Conservation (phyloP, 2,113 vertebrate genomes). For the Calyptommatus sinebrachiatus region DNA sequence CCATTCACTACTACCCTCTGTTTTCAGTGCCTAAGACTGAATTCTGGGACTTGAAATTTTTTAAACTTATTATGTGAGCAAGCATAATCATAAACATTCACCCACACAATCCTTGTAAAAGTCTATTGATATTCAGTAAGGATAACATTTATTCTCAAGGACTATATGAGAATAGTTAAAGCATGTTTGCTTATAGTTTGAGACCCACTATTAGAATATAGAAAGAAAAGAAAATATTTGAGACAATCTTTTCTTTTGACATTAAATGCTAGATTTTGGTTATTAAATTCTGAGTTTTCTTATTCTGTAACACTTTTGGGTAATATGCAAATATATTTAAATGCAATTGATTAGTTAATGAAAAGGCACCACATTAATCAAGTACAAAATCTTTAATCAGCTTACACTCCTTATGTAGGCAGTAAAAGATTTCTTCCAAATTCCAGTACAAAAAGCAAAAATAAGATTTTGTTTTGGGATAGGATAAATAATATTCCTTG, state of each 20-base stretch:
- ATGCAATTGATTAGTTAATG: not conserved
- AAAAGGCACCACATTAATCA: not conserved
- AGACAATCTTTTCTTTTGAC: not conserved
- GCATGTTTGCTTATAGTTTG: not conserved
- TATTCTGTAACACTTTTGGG: not conserved
- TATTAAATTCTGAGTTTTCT: not conserved
- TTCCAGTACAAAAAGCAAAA: not conserved
- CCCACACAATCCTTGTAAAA: not conserved
- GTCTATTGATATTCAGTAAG: not conserved
- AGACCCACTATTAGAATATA: not conserved
- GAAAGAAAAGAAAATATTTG: not conserved
- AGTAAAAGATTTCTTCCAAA: not conserved
- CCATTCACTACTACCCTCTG: not conserved
- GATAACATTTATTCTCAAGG: not conserved
- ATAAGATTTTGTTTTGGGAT: not conserved
- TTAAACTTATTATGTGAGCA: too few relatives aligned
- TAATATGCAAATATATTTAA: not conserved
- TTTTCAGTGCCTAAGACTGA: too few relatives aligned
- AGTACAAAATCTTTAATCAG: not conserved
- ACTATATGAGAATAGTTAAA: not conserved
- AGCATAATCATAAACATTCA: too few relatives aligned
- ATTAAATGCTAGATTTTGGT: not conserved
- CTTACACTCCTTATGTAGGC: not conserved
- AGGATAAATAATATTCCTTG: not conserved
- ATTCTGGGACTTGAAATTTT: too few relatives aligned